Base-by-base conservation (phyloP, 2,888 invertebrate species). In the Philaethria dido region DNA sequence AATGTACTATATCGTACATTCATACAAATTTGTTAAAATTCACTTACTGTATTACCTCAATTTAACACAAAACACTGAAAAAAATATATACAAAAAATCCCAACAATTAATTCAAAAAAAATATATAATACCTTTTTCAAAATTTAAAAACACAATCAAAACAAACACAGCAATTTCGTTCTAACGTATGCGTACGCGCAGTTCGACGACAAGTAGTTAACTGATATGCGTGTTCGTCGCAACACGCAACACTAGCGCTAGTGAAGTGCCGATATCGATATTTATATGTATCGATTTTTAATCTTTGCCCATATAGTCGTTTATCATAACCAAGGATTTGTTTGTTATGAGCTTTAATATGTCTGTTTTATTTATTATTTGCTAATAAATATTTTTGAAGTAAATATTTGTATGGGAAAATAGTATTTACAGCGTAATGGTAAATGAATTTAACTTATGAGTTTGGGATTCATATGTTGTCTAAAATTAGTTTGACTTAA, bases 241-340 rank as follows among this genome's bases (percentile, higher is more conserved):
- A 48, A 50, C 55, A 69, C 64, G 57, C 69, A 66, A 61, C 47
- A 20, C 42, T 60, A 55, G 54, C 29, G 54, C 61, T 67, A 73
- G 73, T 59, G 73, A 70, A 45, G 70, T 45, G 13, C 48, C 44
- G 25, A 29, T 72, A 62, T 72, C 69, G 73, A 70, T 73, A 69
- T 66, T 64, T 72, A 69, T 64, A 69, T 50, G 3, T 64, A 66
- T 71, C 66, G 69, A 69, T 64, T 62, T 69, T 71, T 69, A 71
- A 54, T 61, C 64, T 66, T n/a, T 44, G 61, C 69, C 69, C 68
- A 64, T 69, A 66, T 69, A 16, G 8, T 22, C n/a, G 50, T 68
- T 48, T 64, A 57, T 64, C 36, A 68, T 64, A 39, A 22, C 55
- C 68, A 69, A 69, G 65, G 68, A n/a, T 61, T 52, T 50, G 33